Percentiles rank a stretch among this genome's conserved stretches.
phyloP scores from a whole-genome alignment of 2,113 vertebrate genomes.

The Willisornis vidua region DNA sequence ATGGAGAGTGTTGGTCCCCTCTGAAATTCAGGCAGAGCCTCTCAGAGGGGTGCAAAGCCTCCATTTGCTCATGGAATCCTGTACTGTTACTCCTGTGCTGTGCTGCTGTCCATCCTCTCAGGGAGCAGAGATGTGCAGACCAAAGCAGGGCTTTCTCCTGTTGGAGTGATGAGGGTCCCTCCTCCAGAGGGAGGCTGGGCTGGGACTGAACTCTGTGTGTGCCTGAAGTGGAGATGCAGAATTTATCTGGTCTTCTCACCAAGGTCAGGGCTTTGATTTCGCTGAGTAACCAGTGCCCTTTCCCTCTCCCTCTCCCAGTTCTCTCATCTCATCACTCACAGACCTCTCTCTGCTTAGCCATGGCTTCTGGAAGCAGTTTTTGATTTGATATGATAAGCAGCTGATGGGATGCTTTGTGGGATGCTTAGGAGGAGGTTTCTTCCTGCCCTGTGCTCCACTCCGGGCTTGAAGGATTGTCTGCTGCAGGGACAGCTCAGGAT shows the following conservation, averaged over 20 bases:
- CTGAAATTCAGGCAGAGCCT: background rate
- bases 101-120: background rate
- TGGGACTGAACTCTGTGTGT: background rate
- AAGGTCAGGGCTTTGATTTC: slow-evolving; percentile 61
- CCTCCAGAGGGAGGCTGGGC: background rate
- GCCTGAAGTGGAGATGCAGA: background rate
- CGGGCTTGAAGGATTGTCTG: background rate
- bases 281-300: background rate
- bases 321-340: background rate
- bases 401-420: background rate
- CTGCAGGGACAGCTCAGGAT: background rate
- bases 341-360: background rate
- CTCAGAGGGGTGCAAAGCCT: background rate
- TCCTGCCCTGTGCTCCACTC: background rate
- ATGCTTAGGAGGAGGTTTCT: background rate
- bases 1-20: fast-evolving
- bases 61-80: background rate
- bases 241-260: background rate
- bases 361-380: background rate
- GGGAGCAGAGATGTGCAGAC: background rate
- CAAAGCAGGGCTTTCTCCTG: background rate
- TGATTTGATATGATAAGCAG: background rate
- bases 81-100: background rate
- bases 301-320: background rate
- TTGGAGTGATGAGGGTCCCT: background rate